phyloP scores from a whole-genome alignment of 2,888 invertebrate species.

The Drosophila bunnanda region DNA sequence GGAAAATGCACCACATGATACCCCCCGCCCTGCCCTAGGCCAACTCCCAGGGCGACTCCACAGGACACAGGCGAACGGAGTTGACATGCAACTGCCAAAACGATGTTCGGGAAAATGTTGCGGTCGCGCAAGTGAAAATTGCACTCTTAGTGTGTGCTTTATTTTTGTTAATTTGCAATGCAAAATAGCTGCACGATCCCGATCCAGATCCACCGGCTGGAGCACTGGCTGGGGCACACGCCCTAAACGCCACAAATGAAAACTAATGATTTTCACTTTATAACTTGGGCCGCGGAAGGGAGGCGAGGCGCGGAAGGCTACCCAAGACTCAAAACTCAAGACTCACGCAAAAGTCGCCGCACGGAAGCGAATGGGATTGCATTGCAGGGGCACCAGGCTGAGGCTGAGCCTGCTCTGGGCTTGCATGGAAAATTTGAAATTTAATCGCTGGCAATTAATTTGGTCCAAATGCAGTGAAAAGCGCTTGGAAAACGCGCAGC shows the following conservation, averaged over 20 bases:
- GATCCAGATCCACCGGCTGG: constrained; percentile 29
- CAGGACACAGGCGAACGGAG: constrained; percentile 30
- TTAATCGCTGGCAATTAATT: constrained; percentile 80
- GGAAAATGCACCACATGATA: not conserved
- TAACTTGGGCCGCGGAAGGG: constrained; percentile 17
- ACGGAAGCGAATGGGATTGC: constrained; percentile 68
- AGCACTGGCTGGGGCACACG: constrained; percentile 57
- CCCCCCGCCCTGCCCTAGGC: not conserved
- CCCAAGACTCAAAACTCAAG: constrained; percentile 6
- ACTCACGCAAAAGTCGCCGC: constrained; percentile 71
- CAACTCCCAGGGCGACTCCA: constrained; percentile 17
- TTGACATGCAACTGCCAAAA: constrained; percentile 73
- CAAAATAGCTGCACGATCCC: constrained; percentile 75
- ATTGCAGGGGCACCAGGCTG: constrained; percentile 17
- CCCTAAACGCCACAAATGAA: constrained; percentile 77
- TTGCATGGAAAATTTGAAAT: constrained; percentile 80
- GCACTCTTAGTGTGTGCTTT: constrained; percentile 56
- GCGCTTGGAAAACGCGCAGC: constrained; percentile 1
- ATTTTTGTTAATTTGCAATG: constrained; percentile 69
- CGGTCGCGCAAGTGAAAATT: constrained; percentile 74
- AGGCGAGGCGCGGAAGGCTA: not conserved
- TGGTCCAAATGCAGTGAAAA: constrained; percentile 68
- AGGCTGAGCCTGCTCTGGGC: constrained; percentile 27
- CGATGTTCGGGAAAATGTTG: constrained; percentile 45
- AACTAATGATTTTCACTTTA: constrained; percentile 79